A percentile compares a stretch with the other conserved stretches of the same genome.
phyloP scores from a whole-genome alignment of 2,888 invertebrate genomes.

The Mythimna lalbum region DNA sequence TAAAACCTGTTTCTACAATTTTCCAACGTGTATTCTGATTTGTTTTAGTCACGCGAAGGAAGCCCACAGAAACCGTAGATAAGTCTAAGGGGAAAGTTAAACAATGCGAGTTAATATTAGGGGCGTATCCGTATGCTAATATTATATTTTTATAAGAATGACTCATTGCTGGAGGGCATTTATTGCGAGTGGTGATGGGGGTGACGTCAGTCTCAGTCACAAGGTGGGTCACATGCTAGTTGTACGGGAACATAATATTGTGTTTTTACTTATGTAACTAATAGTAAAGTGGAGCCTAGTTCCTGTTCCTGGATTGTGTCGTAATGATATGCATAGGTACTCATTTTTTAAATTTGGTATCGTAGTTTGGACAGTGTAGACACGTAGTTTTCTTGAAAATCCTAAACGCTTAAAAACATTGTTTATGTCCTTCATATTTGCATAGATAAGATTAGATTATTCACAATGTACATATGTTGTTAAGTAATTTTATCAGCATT shows the following conservation, averaged over 20 bases:
- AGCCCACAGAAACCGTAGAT: slow-evolving; percentile 38
- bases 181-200: slow-evolving; percentile 42
- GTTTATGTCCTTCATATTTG: slow-evolving; percentile 45
- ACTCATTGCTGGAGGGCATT: slow-evolving; percentile 57
- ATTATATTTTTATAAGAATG: slow-evolving; percentile 56
- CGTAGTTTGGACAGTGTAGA: too few species aligned
- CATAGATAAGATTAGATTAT: slow-evolving; percentile 63
- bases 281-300: not conserved
- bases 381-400: not conserved
- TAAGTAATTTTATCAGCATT: slow-evolving; percentile 45
- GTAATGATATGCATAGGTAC: not conserved
- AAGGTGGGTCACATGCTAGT: slow-evolving; percentile 47
- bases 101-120: slow-evolving; percentile 49
- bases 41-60: slow-evolving; percentile 60
- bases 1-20: slow-evolving; percentile 49
- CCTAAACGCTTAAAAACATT: slow-evolving; percentile 13
- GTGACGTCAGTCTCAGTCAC: slow-evolving; percentile 62
- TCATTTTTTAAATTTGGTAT: too few species aligned
- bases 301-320: not conserved
- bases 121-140: slow-evolving; percentile 22
- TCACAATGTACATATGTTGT: slow-evolving; percentile 13
- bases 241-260: slow-evolving; percentile 20
- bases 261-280: slow-evolving; percentile 15
- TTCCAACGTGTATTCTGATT: slow-evolving; percentile 52
- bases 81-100: slow-evolving; percentile 52